Evolutionary conservation across 2,888 invertebrate genomes (phyloP), one percentile per base, ranked within the genome.

Genomic region (Gymnosoma rotundatum): DNA sequence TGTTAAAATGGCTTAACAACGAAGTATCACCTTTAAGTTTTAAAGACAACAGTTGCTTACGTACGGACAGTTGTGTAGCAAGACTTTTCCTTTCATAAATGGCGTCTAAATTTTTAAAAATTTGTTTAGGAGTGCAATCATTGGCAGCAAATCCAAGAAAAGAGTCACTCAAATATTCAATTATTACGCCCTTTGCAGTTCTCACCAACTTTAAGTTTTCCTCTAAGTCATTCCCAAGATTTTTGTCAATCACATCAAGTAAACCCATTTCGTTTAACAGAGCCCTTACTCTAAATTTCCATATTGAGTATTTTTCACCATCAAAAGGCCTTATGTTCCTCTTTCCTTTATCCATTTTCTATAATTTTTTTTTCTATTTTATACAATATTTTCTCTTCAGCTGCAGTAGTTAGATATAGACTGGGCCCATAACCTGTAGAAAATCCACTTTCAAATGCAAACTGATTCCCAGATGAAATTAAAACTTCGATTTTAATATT

Each of bases 1-100:
- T 20, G 52, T 83, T 83, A 67, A 87, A 87, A 75, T 83, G 82
- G 54, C 79, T 82, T 10, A 86, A 42, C 21, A 86, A 75, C 18
- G 75, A 42, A 70, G 58, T 21, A 14, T 83, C 75, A 3, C 63
- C 52, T 36, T 84, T 84, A 54, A 86, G 67, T 61, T 84, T 84
- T 18, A 86, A 64, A 16, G 80, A 58, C 45, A 86, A 20, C n/a
- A 86, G 42, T 52, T 79, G 74, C 38, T 84, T 86, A 56, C 80
- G 38, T 14, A 86, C 67, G 18, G 79, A 74, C 54, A 86, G 76
- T 48, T 85, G 85, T 32, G 82, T 83, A 8, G 82, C 79, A n/a
- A 83, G 67, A 67, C 78, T 86, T 66, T 79, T 83, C 69, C 80
- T 45, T 48, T 80, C 78, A 38, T 83, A 83, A 16, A 84, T 82